Base-by-base conservation (phyloP, 1,140 invertebrate species). In the Lerema accius region DNA sequence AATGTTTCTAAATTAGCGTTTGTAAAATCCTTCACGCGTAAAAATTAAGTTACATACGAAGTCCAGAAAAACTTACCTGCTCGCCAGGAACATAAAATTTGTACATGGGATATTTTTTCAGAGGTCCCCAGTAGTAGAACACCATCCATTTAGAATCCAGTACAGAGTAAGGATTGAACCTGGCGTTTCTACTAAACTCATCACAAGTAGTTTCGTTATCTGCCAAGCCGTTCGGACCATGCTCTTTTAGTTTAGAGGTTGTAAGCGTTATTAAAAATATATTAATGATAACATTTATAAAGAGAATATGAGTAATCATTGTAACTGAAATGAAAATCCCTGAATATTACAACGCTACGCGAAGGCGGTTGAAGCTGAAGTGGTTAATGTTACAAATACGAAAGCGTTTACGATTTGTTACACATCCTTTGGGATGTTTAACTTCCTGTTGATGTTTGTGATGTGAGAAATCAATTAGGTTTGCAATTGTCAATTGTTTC, bases 161-260 rank as follows among this genome's bases (percentile, higher is more conserved):
- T 4, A 86, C 67, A 0, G 80, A 78, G 39, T 75, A 69, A 4
- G 82, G 84, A 39, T 86, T 86, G 35, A 86, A 86, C 7, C 80
- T 74, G 4, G 73, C 83, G 43, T 51, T 67, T 40, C 35, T 63
- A 6, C 80, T 71, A 19, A 86, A 82, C 7, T 81, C 72, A 0
- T 77, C 71, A 46, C 83, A 86, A 4, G 70, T 72, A 0, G 76
- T 28, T 0, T 83, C 70, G 23, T 66, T 45, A 5, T 60, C 40
- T 58, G 71, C 42, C 35, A 74, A 43, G 7, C 67, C 65, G 35
- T 3, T 4, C 0, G 66, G 66, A 16, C 46, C 46, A 6, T 49
- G n/a, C 0, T 6, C 0, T 49, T 1, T 49, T 32, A 14, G 4
- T 13, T 49, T 49, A 13, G 46, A 14, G 6, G 11, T 26, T 32